These are phyloP conservation scores for Dicranocentrus wangi DNA, from an alignment of 2,888 invertebrate genomes.

Conservation along the genomic window DNA sequence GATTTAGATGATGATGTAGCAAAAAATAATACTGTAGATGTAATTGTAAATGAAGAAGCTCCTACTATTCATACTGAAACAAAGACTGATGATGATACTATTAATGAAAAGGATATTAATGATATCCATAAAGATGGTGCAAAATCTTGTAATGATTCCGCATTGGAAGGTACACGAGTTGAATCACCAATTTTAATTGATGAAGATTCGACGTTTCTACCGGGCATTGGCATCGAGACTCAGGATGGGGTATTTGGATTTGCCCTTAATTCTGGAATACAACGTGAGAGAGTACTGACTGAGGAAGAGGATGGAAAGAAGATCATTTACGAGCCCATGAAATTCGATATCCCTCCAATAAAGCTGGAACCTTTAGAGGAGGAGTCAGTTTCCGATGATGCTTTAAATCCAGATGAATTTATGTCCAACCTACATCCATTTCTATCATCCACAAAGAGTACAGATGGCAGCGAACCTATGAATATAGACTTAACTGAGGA, in stretches of 20 bases:
- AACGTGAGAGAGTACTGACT: slow-evolving; percentile 7
- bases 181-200: slow-evolving; percentile 69
- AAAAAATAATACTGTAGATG: slow-evolving; percentile 57
- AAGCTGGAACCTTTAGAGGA: slow-evolving; percentile 69
- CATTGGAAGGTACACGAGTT: slow-evolving; percentile 45
- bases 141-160: slow-evolving; percentile 41
- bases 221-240: slow-evolving; percentile 63
- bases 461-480: slow-evolving; percentile 37
- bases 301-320: slow-evolving; percentile 48
- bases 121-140: slow-evolving; percentile 52
- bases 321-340: slow-evolving; percentile 71
- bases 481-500: slow-evolving; percentile 65
- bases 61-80: slow-evolving; percentile 42
- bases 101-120: slow-evolving; percentile 57
- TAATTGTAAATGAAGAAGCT: slow-evolving; percentile 56
- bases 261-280: slow-evolving; percentile 63
- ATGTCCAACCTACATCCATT: slow-evolving; percentile 38
- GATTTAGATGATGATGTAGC: slow-evolving; percentile 79
- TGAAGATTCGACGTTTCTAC: slow-evolving; percentile 69
- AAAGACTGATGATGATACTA: slow-evolving; percentile 57
- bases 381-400: slow-evolving; percentile 41
- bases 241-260: slow-evolving; percentile 70
- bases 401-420: slow-evolving; percentile 34
- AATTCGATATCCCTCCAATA: slow-evolving; percentile 72
- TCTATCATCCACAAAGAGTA: slow-evolving; percentile 16